Evolutionary conservation across 1,140 invertebrate species (phyloP).

Genomic region (Harpegnathos saltator): DNA sequence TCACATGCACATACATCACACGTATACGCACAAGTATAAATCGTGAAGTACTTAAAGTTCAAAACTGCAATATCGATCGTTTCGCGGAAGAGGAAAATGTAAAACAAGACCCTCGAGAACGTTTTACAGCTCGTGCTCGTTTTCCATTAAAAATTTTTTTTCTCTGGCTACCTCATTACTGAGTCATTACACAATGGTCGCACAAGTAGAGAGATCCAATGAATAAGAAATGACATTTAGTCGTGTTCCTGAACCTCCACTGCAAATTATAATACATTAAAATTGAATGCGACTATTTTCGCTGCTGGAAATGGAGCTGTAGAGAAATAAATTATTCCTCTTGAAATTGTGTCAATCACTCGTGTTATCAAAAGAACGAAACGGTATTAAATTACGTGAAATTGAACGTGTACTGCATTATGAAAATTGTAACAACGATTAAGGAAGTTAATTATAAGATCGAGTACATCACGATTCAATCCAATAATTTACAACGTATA

Average conservation of each 20-base stretch:
- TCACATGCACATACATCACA: too few relatives aligned
- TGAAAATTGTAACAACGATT: not conserved
- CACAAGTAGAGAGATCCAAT: constrained; percentile 21
- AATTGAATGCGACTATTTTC: constrained; percentile 15
- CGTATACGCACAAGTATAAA: not conserved
- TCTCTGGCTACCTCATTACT: constrained; percentile 5
- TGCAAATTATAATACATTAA: constrained; percentile 35
- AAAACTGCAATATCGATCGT: constrained; percentile 11
- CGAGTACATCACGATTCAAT: not conserved
- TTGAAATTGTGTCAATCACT: constrained; percentile 18
- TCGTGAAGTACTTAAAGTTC: constrained; percentile 24
- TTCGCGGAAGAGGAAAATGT: not conserved
- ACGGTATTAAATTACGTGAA: constrained; percentile 10
- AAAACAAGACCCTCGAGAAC: constrained; percentile 24
- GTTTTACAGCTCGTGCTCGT: not conserved
- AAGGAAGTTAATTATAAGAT: not conserved
- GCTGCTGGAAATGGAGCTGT: not conserved
- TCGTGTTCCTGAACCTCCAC: not conserved
- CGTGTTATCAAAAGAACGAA: not conserved
- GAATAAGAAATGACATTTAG: constrained; percentile 40
- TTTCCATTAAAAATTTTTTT: constrained; percentile 32
- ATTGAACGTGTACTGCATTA: not conserved
- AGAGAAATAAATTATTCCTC: constrained; percentile 2
- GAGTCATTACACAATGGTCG: constrained; percentile 17
- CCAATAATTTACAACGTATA: not conserved